phyloP scores from a whole-genome alignment of 2,888 invertebrate genomes.

The Thera britannica region DNA sequence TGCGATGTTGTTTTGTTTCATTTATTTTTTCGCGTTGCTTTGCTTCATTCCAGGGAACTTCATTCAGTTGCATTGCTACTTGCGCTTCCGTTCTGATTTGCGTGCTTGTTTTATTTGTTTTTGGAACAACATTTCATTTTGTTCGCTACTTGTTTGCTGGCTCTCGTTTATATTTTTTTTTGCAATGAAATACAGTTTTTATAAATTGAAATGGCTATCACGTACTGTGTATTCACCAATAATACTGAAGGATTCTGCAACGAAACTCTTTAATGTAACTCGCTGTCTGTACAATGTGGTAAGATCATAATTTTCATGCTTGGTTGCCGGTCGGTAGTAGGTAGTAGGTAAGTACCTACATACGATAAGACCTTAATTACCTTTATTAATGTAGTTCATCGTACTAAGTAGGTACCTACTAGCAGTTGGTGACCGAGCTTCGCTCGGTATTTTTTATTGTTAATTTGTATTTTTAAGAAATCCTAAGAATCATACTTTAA shows the following conservation, averaged over 20 bases:
- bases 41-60: no score
- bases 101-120: no score
- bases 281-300: slow-evolving; percentile 32
- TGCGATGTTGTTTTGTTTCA: no score
- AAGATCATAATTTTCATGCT: slow-evolving; percentile 7
- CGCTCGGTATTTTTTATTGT: no score
- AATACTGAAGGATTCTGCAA: neutral
- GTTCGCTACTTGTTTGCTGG: neutral
- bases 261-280: neutral
- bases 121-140: no score
- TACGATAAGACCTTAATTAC: neutral
- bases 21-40: no score
- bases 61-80: no score
- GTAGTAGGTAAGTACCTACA: neutral
- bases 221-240: slow-evolving; percentile 16
- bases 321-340: neutral
- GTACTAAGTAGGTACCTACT: neutral
- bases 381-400: neutral
- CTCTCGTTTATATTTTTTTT: neutral
- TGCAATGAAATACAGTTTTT: slow-evolving; percentile 31
- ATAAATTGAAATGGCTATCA: slow-evolving; percentile 29
- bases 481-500: no score
- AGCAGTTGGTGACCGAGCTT: no score
- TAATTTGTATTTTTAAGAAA: no score
- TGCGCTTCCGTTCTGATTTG: no score